Evolutionary conservation across 1,140 invertebrate genomes (phyloP), one percentile per base, ranked within the genome.

Genomic region (Bombus sibiricus): DNA sequence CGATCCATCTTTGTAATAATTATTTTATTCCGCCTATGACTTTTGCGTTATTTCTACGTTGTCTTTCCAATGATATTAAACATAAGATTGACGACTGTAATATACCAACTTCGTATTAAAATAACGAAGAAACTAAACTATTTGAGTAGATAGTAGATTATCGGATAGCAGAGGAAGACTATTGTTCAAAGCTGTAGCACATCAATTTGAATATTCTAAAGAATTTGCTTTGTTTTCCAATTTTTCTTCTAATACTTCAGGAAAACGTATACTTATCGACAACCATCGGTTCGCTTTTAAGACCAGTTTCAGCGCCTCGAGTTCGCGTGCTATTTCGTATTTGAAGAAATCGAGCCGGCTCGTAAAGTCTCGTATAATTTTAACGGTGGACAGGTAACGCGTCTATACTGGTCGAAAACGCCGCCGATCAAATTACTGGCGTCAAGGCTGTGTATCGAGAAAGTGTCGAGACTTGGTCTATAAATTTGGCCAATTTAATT

Each of bases 261-360:
- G n/a, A 22, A 53, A 53, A n/a, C 34, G 9, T 28, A 39, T 59
- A 28, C 25, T 59, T 25, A 59, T 59, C 25, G 57, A 12, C 25
- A 59, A 59, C 3, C n/a, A n/a, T 64, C 5, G n/a, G 10, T 32
- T 10, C 22, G 8, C 22, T 47, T 53, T 53, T 25, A 53, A 75
- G 43, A 25, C 22, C 43, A 34, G 12, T n/a, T 72, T 28, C n/a
- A 75, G 6, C n/a, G 71, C 32, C 76, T 76, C 87, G 79, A 75
- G 64, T 77, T 89, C 43, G 86, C n/a, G 62, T 71, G 73, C 25
- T 81, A 89, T 83, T 83, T 78, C 76, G 18, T 78, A 72, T 81
- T 81, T 71, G 72, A 81, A 90, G 86, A 90, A 88, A 89, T 90
- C 86, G 86, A 90, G 86, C 88, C 69, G n/a, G 77, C 80, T 88